Evolutionary conservation across 2,888 invertebrate genomes (phyloP).

Genomic region (Eustalomyia histrio): DNA sequence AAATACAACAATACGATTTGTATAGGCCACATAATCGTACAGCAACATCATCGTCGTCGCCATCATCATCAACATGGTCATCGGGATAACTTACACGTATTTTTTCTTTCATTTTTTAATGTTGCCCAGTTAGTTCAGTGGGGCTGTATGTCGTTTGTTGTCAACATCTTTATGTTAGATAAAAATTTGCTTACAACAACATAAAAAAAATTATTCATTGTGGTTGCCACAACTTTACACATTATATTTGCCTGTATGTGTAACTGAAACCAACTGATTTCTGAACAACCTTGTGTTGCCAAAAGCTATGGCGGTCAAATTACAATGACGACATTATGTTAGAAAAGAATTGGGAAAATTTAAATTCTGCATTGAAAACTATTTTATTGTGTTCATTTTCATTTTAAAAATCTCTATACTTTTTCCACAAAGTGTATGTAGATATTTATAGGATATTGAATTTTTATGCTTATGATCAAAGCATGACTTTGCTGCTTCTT

Average conservation of each 20-base stretch:
- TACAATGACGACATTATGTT: neutral
- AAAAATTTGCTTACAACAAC: conserved; percentile 59
- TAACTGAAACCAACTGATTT: conserved; percentile 22
- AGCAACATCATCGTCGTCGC: conserved; percentile 33
- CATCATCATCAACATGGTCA: conserved; percentile 42
- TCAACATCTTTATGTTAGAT: conserved; percentile 63
- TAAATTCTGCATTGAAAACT: too few relatives aligned
- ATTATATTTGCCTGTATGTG: neutral
- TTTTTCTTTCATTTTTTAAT: conserved; percentile 10
- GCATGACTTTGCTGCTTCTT: conserved; percentile 42
- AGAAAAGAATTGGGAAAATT: too few relatives aligned
- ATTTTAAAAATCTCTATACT: neutral
- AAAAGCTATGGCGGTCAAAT: conserved; percentile 29
- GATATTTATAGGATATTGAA: conserved; percentile 29
- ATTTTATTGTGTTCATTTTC: too few relatives aligned
- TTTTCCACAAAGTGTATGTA: neutral
- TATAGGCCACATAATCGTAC: conserved; percentile 37
- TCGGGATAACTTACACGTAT: conserved; percentile 57
- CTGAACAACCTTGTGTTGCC: conserved; percentile 45
- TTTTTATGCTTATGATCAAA: conserved; percentile 46
- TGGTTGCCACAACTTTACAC: conserved; percentile 9
- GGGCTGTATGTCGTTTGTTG: conserved; percentile 61
- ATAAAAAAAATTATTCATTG: conserved; percentile 3
- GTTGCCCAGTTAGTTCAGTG: conserved; percentile 46
- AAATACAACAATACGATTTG: conserved; percentile 40